Base-by-base conservation (phyloP, 2,888 invertebrate genomes). In the Eustalomyia histrio region DNA sequence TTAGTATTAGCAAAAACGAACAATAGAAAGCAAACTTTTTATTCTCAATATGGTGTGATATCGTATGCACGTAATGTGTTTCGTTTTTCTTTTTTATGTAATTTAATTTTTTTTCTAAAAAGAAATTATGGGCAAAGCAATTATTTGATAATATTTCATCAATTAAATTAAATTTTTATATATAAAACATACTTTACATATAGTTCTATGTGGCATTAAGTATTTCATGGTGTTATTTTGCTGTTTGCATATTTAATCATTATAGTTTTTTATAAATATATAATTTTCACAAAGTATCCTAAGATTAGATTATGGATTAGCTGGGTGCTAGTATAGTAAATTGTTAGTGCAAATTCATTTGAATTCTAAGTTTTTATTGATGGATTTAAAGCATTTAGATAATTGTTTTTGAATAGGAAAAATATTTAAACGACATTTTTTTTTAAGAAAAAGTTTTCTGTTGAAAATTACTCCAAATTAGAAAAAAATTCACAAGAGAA, bases 31-130 rank as follows among this genome's bases (percentile, higher is more conserved):
- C 8, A 21, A 63, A 24, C 12, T 29, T 81, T 81, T 29, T 78
- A 78, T 75, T 78, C 71, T 74, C 71, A 81, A 81, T 81, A 78
- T 71, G 74, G 81, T 81, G 81, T 81, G 81, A 81, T 81, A 43
- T 35, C n/a, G 7, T 35, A 81, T 75, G 55, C 74, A 78, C 71
- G 78, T 74, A 68, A 81, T 72, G 74, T 78, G 61, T 78, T 78
- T 81, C 24, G 29, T 57, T 67, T 69, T 57, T 61, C 61, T 61
- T 67, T n/a, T 29, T 29, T 29, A 29, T 7, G 29, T 67, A 12
- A 10, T 18, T 33, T 57, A 57, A 6, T 16, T 53, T 61, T 52
- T 17, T 5, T 47, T 33, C 1, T 69, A 61, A 53, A 35, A 21
- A 39, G 39, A 24, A 64, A 58, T 64, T 53, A 6, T n/a, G 69